Evolutionary conservation across 2,113 vertebrate genomes (phyloP).

Genomic region (Garra rufa): DNA sequence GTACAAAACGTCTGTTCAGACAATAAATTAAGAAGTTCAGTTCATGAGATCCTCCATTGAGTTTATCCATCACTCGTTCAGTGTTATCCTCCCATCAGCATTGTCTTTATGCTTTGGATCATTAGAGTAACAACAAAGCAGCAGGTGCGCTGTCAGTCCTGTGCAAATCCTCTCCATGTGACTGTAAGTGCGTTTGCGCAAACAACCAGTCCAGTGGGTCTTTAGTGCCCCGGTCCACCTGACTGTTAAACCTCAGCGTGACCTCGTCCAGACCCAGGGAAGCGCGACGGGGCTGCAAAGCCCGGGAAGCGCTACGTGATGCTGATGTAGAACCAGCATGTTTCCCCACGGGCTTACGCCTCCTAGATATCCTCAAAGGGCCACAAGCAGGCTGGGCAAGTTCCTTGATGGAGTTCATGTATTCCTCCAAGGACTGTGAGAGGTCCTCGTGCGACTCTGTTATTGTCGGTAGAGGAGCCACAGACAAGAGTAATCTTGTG

Average conservation of each 20-base stretch:
- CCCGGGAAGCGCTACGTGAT: conserved; percentile 26
- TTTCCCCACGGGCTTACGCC: conserved; percentile 71
- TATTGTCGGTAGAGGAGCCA: conserved; percentile 76
- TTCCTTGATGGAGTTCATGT: conserved; percentile 76
- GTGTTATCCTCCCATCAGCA: not conserved
- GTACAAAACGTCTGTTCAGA: conserved; percentile 22
- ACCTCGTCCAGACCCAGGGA: conserved; percentile 65
- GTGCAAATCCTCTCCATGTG: conserved; percentile 46
- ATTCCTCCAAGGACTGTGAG: conserved; percentile 74
- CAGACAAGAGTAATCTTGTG: conserved; percentile 64
- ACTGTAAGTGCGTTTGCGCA: conserved; percentile 69
- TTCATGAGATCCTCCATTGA: conserved; percentile 12
- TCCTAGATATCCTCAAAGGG: conserved; percentile 68
- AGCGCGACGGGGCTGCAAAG: conserved; percentile 32
- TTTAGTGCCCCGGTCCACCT: conserved; percentile 63
- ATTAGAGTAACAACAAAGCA: conserved; percentile 54
- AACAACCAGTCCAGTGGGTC: conserved; percentile 82
- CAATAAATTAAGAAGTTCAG: conserved; percentile 57
- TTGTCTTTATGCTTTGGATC: not conserved
- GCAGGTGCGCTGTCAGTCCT: conserved; percentile 45
- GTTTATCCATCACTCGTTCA: not conserved
- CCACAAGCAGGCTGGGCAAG: conserved; percentile 71
- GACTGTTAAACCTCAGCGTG: conserved; percentile 62
- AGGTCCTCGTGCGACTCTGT: conserved; percentile 76
- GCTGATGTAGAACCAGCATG: conserved; percentile 54